These are phyloP conservation scores for Mycteria americana DNA, from an alignment of 2,797 vertebrate genomes.

Conservation along the genomic window DNA sequence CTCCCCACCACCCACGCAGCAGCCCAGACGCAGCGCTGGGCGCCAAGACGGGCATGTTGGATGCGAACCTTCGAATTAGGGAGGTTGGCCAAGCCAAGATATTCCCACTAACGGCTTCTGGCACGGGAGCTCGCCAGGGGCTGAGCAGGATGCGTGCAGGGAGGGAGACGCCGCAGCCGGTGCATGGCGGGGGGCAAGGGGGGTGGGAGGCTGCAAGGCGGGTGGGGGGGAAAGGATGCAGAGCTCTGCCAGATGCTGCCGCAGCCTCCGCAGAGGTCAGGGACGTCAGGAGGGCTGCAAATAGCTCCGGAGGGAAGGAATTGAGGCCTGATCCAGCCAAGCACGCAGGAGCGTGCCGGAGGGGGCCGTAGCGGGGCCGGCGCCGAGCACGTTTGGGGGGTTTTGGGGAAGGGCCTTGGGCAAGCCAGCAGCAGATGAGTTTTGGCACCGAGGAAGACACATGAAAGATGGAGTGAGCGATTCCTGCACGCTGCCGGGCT, in stretches of 20 bases:
- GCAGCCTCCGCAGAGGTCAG: not conserved
- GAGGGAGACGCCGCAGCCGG: not conserved
- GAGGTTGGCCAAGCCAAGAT: conserved; percentile 18
- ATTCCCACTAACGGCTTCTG: conserved; percentile 38
- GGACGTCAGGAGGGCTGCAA: not conserved
- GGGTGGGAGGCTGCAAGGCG: not conserved
- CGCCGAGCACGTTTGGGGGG: fast-evolving
- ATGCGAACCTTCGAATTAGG: not conserved
- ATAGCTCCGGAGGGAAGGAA: not conserved
- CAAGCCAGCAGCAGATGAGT: not conserved
- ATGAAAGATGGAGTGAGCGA: not conserved
- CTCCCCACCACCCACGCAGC: conserved; percentile 32
- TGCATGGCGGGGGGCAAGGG: not conserved
- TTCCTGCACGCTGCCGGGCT: not conserved
- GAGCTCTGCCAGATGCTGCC: not conserved
- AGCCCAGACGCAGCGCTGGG: not conserved
- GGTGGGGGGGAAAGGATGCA: not conserved
- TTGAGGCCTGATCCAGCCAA: not conserved
- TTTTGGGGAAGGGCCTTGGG: not conserved
- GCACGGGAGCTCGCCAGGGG: not conserved
- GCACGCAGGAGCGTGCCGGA: not conserved
- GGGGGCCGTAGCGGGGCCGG: fast-evolving
- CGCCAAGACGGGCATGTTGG: not conserved
- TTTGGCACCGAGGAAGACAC: not conserved
- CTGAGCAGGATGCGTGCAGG: not conserved